Evolutionary conservation across 2,113 vertebrate genomes (phyloP).

Genomic region (Amblyopsis rosae): DNA sequence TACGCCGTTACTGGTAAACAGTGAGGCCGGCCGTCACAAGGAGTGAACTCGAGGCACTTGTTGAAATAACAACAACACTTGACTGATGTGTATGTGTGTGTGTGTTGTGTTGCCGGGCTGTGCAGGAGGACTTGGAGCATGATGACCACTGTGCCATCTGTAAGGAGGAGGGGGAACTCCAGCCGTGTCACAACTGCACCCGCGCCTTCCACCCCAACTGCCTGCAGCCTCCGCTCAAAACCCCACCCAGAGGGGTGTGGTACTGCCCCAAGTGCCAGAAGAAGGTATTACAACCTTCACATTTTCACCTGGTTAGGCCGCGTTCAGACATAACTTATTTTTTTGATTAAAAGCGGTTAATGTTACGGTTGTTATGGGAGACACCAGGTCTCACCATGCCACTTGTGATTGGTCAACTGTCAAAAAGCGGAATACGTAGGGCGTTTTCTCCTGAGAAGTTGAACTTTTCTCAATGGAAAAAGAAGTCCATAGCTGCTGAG

Average conservation of each 20-base stretch:
- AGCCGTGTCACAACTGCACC: conserved; percentile 87
- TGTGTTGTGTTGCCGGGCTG: conserved; percentile 1
- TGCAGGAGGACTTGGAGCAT: conserved; percentile 84
- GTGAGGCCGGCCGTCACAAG: background rate
- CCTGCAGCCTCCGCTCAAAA: conserved; percentile 88
- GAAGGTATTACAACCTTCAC: conserved; percentile 77
- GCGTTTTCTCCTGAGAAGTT: too few relatives aligned
- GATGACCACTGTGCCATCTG: conserved; percentile 87
- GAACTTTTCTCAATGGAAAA: too few relatives aligned
- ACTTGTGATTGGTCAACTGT: too few relatives aligned
- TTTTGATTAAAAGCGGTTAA: too few relatives aligned
- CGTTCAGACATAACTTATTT: too few relatives aligned
- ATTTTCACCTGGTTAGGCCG: too few relatives aligned
- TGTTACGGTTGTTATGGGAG: too few relatives aligned
- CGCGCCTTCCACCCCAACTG: conserved; percentile 91
- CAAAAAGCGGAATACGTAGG: too few relatives aligned
- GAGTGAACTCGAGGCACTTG: background rate
- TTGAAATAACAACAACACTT: background rate
- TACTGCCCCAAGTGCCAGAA: conserved; percentile 97
- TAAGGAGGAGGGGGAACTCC: conserved; percentile 84
- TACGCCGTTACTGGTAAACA: background rate
- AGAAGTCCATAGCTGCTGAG: too few relatives aligned
- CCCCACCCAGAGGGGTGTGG: conserved; percentile 86
- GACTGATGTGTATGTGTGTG: background rate
- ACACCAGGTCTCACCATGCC: too few relatives aligned